Base-by-base conservation (phyloP, 2,113 vertebrate genomes). In the Monarcha castaneiventris region DNA sequence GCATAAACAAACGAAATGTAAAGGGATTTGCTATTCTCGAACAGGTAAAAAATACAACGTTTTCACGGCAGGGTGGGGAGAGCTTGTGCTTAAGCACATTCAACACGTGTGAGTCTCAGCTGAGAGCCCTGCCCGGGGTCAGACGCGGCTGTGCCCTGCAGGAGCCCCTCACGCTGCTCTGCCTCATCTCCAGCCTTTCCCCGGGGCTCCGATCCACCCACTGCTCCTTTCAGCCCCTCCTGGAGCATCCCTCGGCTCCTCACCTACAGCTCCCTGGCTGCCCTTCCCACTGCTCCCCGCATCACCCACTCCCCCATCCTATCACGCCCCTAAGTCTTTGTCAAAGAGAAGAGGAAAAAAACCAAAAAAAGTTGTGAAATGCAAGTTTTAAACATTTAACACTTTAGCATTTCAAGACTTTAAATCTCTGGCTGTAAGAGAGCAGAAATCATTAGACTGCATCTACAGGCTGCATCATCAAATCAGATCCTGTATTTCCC, bases 31-130 rank as follows among this genome's bases (percentile, higher is more conserved):
- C 22, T 72, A 15, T 41, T 61, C 29, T 59, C 29, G 16, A 58
- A 48, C 9, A 80, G 33, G 89, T 59, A 18, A 79, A 79, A 93
- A 84, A 85, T 6, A 21, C 39, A 11, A 27, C 6, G 27, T 88
- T 78, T 93, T 71, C 79, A 4, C 8, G 78, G 62, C 25, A 17
- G 49, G 44, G 67, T 41, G 74, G 72, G 51, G 44, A 76, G 58
- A 88, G 58, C 37, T 56, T 41, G 87, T 7, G 43, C 56, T 41
- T 11, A 27, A 9, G 55, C 55, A 76, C 87, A 76, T 83, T 76
- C 79, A 90, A 78, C 94, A 95, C 84, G 8, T 84, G 93, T 80
- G 77, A 67, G 66, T 4, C 41, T 8, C 21, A 87, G 56, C 9
- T 41, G 83, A 79, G 72, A 80, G 95, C 46, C 76, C 19, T 9